Percentiles rank a stretch among this genome's conserved stretches.
These are phyloP conservation scores for Antrozous pallidus DNA, from an alignment of 2,797 vertebrate species.

Conservation along the genomic window DNA sequence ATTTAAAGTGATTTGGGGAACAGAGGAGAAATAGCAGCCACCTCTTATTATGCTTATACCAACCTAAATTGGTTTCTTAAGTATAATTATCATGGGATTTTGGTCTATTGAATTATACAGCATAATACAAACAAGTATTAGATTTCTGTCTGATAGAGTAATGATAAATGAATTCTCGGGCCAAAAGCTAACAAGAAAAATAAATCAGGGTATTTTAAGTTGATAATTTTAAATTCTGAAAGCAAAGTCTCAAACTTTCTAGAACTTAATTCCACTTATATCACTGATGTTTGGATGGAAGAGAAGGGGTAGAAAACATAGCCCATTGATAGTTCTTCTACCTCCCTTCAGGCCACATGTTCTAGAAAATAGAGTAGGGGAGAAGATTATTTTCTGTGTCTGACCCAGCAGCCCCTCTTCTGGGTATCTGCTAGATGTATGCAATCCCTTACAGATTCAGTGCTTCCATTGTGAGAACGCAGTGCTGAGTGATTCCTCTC, in stretches of 20 bases:
- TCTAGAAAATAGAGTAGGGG: not conserved
- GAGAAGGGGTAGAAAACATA: not conserved
- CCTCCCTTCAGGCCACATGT: too few relatives aligned
- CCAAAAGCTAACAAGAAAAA: conserved; percentile 27
- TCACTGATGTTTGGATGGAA: not conserved
- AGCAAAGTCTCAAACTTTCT: not conserved
- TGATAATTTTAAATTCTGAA: not conserved
- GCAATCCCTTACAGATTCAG: not conserved
- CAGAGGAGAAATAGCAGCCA: not conserved
- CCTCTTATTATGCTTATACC: not conserved
- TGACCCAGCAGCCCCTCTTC: too few relatives aligned
- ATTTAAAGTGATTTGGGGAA: not conserved
- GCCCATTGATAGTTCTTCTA: not conserved
- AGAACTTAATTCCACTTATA: not conserved
- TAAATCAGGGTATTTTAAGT: not conserved
- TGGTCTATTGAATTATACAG: not conserved
- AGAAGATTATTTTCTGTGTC: not conserved
- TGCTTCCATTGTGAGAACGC: not conserved
- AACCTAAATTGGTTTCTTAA: not conserved
- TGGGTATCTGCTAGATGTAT: not conserved
- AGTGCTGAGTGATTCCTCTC: not conserved
- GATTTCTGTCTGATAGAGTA: not conserved
- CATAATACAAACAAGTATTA: conserved; percentile 3
- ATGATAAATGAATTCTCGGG: not conserved
- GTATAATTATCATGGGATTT: not conserved